phyloP scores from a whole-genome alignment of 2,113 vertebrate genomes.

The Tenebrosternarchus preto region DNA sequence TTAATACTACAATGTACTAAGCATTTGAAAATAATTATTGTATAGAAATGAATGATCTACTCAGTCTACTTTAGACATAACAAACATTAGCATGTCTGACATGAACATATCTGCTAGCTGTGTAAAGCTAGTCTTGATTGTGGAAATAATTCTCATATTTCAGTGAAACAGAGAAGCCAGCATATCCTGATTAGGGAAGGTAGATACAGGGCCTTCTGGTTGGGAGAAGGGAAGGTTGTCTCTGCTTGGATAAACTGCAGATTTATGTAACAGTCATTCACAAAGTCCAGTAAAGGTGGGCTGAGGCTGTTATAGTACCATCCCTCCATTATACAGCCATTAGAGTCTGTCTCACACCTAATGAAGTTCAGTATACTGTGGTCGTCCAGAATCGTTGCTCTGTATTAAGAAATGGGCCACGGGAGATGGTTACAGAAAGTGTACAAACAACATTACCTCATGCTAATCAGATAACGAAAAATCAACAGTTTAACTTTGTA shows the following conservation, averaged over 20 bases:
- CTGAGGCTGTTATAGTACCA: slow-evolving; percentile 41
- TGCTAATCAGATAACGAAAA: no score
- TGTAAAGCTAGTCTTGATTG: slow-evolving; percentile 27
- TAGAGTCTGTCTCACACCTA: slow-evolving; percentile 50
- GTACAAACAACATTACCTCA: no score
- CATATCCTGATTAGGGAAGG: slow-evolving; percentile 48
- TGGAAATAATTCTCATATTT: slow-evolving; percentile 52
- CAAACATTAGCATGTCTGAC: not conserved
- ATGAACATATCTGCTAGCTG: slow-evolving; percentile 23
- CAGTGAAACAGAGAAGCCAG: slow-evolving; percentile 44
- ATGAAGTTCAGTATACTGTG: slow-evolving; percentile 45
- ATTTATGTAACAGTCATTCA: slow-evolving; percentile 50
- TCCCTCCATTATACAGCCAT: slow-evolving; percentile 44
- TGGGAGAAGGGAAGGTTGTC: slow-evolving; percentile 46
- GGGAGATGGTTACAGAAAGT: no score
- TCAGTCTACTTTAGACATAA: not conserved
- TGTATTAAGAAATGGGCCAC: no score
- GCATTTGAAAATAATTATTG: not conserved
- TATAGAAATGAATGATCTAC: not conserved
- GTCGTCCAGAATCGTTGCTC: slow-evolving; percentile 38
- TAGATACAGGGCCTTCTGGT: slow-evolving; percentile 35
- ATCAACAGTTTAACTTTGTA: no score
- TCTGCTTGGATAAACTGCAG: slow-evolving; percentile 53
- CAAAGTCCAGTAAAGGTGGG: slow-evolving; percentile 44
- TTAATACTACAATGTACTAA: not conserved